phyloP scores from a whole-genome alignment of 2,888 invertebrate species.

The Dolomedes plantarius region DNA sequence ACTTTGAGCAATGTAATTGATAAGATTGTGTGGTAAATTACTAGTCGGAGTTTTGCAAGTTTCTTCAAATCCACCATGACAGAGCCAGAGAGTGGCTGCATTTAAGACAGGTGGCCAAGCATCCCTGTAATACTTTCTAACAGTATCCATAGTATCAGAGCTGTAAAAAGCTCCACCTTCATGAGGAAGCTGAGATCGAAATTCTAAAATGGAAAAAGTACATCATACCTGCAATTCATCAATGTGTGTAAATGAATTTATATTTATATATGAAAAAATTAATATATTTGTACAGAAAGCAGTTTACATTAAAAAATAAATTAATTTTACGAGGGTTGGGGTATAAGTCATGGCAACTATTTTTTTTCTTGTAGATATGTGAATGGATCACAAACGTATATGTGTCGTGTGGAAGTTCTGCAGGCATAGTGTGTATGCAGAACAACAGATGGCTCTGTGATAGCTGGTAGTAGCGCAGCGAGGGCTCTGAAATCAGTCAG shows the following conservation, averaged over 20 bases:
- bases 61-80: conserved; percentile 72
- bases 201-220: too few species aligned
- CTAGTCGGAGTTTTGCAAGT: conserved; percentile 14
- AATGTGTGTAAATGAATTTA: background rate
- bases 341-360: too few species aligned
- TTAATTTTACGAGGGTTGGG: too few species aligned
- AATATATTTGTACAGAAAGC: too few species aligned
- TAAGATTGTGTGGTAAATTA: conserved; percentile 34
- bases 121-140: conserved; percentile 91
- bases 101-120: conserved; percentile 97
- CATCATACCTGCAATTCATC: background rate
- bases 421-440: too few species aligned
- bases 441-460: too few species aligned
- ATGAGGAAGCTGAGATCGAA: conserved; percentile 93
- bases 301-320: too few species aligned
- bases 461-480: too few species aligned
- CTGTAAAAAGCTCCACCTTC: conserved; percentile 99
- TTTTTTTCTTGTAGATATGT: too few species aligned
- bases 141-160: conserved; percentile 94
- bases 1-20: conserved; percentile 38
- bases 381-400: too few species aligned
- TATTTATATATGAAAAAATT: background rate
- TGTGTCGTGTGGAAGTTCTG: too few species aligned
- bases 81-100: conserved; percentile 91
- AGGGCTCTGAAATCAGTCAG: too few species aligned